Conservation (phyloP, 2,888 invertebrate species). For the Papilio gigon region DNA sequence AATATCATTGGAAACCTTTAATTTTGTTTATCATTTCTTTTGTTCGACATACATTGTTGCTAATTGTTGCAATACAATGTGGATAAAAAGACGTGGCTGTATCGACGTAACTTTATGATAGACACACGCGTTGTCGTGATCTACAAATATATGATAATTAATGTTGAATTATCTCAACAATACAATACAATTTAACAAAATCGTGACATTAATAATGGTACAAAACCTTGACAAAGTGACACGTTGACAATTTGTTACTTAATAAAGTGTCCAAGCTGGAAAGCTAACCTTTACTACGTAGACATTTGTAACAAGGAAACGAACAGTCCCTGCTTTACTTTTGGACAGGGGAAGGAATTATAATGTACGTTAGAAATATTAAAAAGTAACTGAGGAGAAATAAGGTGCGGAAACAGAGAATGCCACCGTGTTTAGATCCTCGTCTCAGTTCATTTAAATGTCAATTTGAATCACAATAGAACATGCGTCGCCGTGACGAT, state of each 20-base stretch:
- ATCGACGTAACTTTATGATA: constrained; percentile 35
- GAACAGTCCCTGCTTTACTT: not conserved
- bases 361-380: not conserved
- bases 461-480: constrained; percentile 77
- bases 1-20: constrained; percentile 77
- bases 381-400: not conserved
- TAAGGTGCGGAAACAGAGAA: constrained; percentile 74
- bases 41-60: constrained; percentile 69
- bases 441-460: constrained; percentile 71
- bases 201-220: constrained; percentile 44
- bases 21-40: constrained; percentile 78
- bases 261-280: too few species aligned
- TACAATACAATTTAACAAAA: constrained; percentile 40
- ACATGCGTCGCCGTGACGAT: constrained; percentile 73
- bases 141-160: constrained; percentile 34
- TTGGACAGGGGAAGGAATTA: not conserved
- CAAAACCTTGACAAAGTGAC: not conserved
- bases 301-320: not conserved
- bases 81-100: constrained; percentile 45
- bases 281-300: too few species aligned
- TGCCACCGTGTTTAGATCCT: constrained; percentile 73
- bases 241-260: not conserved
- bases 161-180: constrained; percentile 33
- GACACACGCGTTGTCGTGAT: constrained; percentile 39
- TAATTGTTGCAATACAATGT: constrained; percentile 66